Percentiles rank a stretch among this genome's conserved stretches.
phyloP scores from a whole-genome alignment of 2,113 vertebrate genomes.

The Phalacrocorax carbo region DNA sequence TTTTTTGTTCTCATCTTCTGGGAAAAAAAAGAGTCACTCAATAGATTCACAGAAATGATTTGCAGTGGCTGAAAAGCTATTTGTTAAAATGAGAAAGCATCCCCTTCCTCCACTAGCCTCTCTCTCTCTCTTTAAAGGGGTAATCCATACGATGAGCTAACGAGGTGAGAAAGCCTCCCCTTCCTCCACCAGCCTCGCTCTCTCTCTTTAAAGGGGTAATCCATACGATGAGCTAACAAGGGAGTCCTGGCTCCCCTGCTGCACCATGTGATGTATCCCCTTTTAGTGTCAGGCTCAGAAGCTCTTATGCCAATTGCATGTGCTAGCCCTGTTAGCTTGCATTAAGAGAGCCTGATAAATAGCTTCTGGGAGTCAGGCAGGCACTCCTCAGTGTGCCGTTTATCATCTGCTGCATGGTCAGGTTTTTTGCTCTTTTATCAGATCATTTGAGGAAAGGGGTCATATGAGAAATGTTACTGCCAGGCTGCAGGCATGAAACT shows the following conservation, averaged over 20 bases:
- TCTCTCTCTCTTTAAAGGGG: conserved; percentile 9
- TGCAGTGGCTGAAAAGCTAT: not conserved
- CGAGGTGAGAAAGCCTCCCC: not conserved
- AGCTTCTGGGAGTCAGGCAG: conserved; percentile 32
- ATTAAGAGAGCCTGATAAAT: conserved; percentile 40
- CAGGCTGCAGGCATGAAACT: not conserved
- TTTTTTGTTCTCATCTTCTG: not conserved
- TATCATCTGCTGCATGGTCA: conserved; percentile 24
- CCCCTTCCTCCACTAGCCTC: not conserved
- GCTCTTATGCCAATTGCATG: conserved; percentile 48
- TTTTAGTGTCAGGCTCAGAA: conserved; percentile 19
- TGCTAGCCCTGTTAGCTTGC: conserved; percentile 39
- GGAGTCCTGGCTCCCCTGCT: conserved; percentile 30
- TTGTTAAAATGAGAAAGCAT: conserved; percentile 34
- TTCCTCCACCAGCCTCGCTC: not conserved
- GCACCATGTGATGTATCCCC: not conserved
- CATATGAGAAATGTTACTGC: not conserved
- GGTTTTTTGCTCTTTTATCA: conserved; percentile 10
- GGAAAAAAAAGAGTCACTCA: not conserved
- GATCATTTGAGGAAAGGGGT: not conserved
- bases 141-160: conserved; percentile 38
- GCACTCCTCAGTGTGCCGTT: not conserved
- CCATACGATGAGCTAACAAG: not conserved
- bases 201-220: conserved; percentile 36
- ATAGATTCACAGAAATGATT: conserved; percentile 30